Evolutionary conservation across 2,888 invertebrate genomes (phyloP), one percentile per base, ranked within the genome.

Genomic region (Clivina fossor): DNA sequence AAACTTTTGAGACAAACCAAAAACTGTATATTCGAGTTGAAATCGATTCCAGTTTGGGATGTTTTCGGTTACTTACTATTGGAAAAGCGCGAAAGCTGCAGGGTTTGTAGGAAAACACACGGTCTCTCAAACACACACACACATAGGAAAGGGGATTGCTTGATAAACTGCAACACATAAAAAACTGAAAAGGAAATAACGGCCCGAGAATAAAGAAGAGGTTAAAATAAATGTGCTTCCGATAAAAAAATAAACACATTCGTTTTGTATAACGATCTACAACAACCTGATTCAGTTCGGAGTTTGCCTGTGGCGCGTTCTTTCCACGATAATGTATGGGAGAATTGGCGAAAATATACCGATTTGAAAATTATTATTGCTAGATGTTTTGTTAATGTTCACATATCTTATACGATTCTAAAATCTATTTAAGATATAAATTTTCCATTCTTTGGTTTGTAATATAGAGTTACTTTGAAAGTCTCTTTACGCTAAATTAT

Each of bases 161-260:
- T 53, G 53, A 53, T 53, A 53, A 53, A 53, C 44, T 33, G 20
- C 37, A 20, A 44, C 26, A 13, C 37, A 53, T 53, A 44, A 53
- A 49, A 50, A 37, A 53, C 22, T 53, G 53, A 44, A 53, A 53
- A 53, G 35, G 53, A 43, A 44, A 53, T 53, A 53, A 44, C 44
- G 51, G 43, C 18, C n/a, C 24, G 38, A 26, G 38, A 48, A 48
- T 48, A 48, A 48, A 48, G 48, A 48, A 48, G 37, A 48, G 48
- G n/a, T 3, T 46, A 16, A 28, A 38, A 38, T 49, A 20, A 20
- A 49, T 49, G 40, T 40, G 38, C 22, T 48, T 48, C 19, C 49
- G 49, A 49, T 49, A 38, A 49, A 49, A 48, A 49, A 49, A 38
- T 38, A 49, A 49, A 49, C 40, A 49, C 49, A 49, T 49, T 49